A percentile compares a stretch with the other conserved stretches of the same genome.
Conservation (phyloP, 2,888 invertebrate species). For the Troglohyphantes excavatus region DNA sequence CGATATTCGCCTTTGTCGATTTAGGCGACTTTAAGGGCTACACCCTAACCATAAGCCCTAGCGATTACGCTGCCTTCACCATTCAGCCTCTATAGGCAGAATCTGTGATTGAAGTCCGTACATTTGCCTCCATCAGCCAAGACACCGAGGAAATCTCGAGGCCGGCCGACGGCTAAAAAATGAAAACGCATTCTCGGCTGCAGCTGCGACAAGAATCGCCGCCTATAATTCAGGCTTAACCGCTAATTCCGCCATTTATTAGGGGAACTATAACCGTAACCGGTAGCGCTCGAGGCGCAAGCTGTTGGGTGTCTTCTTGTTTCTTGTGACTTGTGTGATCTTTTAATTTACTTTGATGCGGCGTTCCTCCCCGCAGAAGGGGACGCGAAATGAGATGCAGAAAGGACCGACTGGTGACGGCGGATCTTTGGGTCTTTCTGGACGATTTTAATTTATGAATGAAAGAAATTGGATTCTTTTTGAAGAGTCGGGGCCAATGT, state of each 20-base stretch:
- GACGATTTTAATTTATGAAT: not conserved
- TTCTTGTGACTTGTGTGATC: not conserved
- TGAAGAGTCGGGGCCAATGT: not conserved
- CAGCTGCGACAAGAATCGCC: constrained; percentile 47
- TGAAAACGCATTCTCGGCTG: not conserved
- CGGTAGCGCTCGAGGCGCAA: constrained; percentile 39
- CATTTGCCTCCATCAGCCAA: too few species aligned
- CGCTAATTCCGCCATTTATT: constrained; percentile 71
- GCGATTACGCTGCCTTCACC: too few species aligned
- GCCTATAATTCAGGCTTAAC: constrained; percentile 65
- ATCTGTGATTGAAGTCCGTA: too few species aligned
- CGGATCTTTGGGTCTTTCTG: not conserved
- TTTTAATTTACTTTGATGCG: constrained; percentile 11
- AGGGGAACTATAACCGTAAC: constrained; percentile 39
- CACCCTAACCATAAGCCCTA: too few species aligned
- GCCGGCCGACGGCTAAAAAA: constrained; percentile 19
- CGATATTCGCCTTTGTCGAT: too few species aligned
- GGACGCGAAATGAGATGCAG: not conserved
- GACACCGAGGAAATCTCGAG: too few species aligned
- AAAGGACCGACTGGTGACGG: not conserved
- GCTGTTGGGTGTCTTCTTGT: not conserved
- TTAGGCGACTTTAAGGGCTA: too few species aligned
- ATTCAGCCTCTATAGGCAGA: too few species aligned
- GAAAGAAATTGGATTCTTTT: not conserved
- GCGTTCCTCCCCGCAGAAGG: too few species aligned